These are phyloP conservation scores for Vanessa tameamea DNA, from an alignment of 1,140 invertebrate genomes.

Conservation along the genomic window DNA sequence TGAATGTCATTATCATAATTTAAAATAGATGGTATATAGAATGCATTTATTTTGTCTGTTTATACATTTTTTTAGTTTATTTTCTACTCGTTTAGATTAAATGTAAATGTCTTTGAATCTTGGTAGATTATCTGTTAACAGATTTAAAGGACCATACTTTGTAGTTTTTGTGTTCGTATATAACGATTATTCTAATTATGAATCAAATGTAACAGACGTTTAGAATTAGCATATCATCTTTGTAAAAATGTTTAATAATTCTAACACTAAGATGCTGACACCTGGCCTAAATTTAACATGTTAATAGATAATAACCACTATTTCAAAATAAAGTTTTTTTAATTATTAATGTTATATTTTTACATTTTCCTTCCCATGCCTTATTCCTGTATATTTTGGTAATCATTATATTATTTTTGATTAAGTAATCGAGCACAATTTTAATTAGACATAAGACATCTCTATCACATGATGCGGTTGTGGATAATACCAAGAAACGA, in stretches of 20 bases:
- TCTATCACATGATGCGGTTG: too few relatives aligned
- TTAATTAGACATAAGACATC: too few relatives aligned
- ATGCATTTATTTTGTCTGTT: slow-evolving; percentile 79
- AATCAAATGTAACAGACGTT: slow-evolving; percentile 36
- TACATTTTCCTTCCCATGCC: neutral
- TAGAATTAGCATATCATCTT: slow-evolving; percentile 72
- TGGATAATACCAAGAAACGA: too few relatives aligned
- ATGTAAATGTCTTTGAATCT: slow-evolving; percentile 65
- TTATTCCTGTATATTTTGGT: neutral
- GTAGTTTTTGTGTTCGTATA: slow-evolving; percentile 38
- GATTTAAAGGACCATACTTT: slow-evolving; percentile 45
- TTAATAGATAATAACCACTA: slow-evolving; percentile 81
- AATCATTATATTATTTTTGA: too few relatives aligned
- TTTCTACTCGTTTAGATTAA: slow-evolving; percentile 73
- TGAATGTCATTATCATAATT: slow-evolving; percentile 74
- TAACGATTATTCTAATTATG: slow-evolving; percentile 17
- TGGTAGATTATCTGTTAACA: slow-evolving; percentile 80
- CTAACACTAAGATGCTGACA: slow-evolving; percentile 62
- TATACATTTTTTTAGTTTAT: slow-evolving; percentile 78
- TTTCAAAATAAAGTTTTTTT: slow-evolving; percentile 79
- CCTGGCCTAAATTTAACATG: slow-evolving; percentile 77
- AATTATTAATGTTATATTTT: slow-evolving; percentile 53
- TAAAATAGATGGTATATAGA: slow-evolving; percentile 75
- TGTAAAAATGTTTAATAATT: slow-evolving; percentile 68
- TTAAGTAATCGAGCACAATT: too few relatives aligned